These are phyloP conservation scores for Protosalanx chinensis DNA, from an alignment of 2,797 vertebrate genomes.

Conservation along the genomic window DNA sequence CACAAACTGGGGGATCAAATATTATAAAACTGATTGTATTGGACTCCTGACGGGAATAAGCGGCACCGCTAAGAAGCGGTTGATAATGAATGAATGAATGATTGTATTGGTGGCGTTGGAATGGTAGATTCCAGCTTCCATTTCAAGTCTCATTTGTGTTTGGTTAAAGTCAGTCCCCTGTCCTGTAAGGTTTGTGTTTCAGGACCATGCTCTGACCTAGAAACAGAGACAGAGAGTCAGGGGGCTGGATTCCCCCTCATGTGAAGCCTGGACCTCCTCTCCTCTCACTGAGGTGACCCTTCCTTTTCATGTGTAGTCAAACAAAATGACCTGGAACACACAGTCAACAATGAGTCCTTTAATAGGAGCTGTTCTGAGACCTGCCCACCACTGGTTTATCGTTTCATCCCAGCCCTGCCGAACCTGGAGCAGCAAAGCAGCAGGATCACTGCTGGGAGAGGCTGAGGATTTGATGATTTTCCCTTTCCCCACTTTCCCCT, in stretches of 20 bases:
- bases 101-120: neutral
- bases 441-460: neutral
- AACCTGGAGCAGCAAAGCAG: slow-evolving; percentile 11
- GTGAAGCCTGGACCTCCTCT: slow-evolving; percentile 42
- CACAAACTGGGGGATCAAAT: neutral
- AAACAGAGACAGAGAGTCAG: slow-evolving; percentile 50
- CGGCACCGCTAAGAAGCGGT: too few species aligned
- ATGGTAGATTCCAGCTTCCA: neutral
- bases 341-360: slow-evolving; percentile 72
- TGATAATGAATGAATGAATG: too few species aligned
- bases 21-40: neutral
- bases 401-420: slow-evolving; percentile 52
- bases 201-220: slow-evolving; percentile 59
- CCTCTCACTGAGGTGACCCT: slow-evolving; percentile 47
- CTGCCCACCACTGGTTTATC: slow-evolving; percentile 61
- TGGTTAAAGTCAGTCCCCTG: slow-evolving; percentile 15
- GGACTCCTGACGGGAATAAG: neutral
- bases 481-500: neutral
- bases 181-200: slow-evolving; percentile 60
- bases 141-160: neutral
- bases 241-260: slow-evolving; percentile 39
- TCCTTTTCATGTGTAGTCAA: slow-evolving; percentile 64
- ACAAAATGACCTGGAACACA: slow-evolving; percentile 71
- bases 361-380: slow-evolving; percentile 56
- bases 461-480: neutral